These are phyloP conservation scores for Frieseomelitta varia DNA, from an alignment of 1,140 invertebrate genomes.

Conservation along the genomic window DNA sequence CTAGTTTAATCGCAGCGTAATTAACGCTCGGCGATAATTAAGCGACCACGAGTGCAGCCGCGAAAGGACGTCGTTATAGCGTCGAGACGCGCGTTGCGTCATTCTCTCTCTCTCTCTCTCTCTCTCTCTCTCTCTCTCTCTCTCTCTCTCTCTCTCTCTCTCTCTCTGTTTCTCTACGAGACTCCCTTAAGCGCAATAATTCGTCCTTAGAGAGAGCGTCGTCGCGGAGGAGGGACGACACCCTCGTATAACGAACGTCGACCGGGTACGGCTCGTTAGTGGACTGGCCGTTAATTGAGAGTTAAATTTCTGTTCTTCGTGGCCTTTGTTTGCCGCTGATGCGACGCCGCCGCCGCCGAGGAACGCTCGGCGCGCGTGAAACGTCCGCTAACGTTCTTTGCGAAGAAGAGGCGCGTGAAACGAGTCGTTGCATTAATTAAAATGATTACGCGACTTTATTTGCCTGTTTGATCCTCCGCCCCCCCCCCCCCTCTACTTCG, in stretches of 20 bases:
- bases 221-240: neutral
- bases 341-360: too few relatives aligned
- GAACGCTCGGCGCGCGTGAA: neutral
- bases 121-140: neutral
- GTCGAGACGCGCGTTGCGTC: conserved; percentile 24
- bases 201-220: conserved; percentile 31
- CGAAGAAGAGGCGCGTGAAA: neutral
- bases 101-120: neutral
- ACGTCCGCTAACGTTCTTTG: neutral
- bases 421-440: conserved; percentile 25
- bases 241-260: conserved; percentile 19
- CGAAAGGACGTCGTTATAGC: conserved; percentile 27
- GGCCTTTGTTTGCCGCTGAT: conserved; percentile 7
- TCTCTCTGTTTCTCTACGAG: neutral
- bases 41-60: conserved; percentile 36
- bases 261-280: conserved; percentile 35
- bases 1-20: conserved; percentile 52
- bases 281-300: conserved; percentile 39
- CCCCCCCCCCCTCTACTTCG: too few relatives aligned
- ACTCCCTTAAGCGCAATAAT: conserved; percentile 31
- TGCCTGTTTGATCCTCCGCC: too few relatives aligned
- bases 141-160: neutral
- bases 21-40: conserved; percentile 57
- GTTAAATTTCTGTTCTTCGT: conserved; percentile 35
- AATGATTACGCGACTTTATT: conserved; percentile 10